Evolutionary conservation across 2,113 vertebrate species (phyloP).

Genomic region (Malurus elegans): DNA sequence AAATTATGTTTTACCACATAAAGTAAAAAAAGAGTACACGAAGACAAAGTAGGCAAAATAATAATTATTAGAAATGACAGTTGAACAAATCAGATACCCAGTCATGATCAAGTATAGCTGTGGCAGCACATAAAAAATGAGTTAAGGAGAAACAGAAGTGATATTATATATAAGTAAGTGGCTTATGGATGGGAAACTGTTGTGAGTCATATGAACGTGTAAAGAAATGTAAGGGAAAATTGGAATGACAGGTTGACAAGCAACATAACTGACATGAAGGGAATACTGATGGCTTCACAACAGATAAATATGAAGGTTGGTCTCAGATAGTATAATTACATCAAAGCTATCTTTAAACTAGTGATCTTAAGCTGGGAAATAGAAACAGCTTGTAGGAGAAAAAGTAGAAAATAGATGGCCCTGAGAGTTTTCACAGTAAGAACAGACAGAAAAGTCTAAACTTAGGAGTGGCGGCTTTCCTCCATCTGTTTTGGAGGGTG

Average conservation of each 20-base stretch:
- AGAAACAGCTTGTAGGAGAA: slow-evolving; percentile 12
- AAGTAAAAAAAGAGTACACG: neutral
- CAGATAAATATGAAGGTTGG: neutral
- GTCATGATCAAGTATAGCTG: neutral
- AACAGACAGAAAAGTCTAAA: slow-evolving; percentile 18
- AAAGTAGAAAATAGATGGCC: slow-evolving; percentile 18
- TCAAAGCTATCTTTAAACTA: slow-evolving; percentile 24
- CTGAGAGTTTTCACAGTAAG: slow-evolving; percentile 14
- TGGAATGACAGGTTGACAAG: neutral
- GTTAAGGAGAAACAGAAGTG: neutral
- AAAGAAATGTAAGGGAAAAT: neutral
- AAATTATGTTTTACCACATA: neutral
- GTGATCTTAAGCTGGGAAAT: neutral
- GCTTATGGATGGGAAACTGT: neutral
- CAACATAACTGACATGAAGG: neutral
- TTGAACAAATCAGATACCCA: neutral
- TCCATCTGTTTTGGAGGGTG: neutral
- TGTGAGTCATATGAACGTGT: neutral
- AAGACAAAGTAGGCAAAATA: neutral
- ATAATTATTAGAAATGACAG: neutral
- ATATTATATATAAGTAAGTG: neutral
- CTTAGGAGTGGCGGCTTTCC: neutral
- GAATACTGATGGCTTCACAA: neutral
- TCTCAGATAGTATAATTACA: neutral
- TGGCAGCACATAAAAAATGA: neutral